Base-by-base conservation (phyloP, 2,888 invertebrate species). In the Drosophila algonquin region DNA sequence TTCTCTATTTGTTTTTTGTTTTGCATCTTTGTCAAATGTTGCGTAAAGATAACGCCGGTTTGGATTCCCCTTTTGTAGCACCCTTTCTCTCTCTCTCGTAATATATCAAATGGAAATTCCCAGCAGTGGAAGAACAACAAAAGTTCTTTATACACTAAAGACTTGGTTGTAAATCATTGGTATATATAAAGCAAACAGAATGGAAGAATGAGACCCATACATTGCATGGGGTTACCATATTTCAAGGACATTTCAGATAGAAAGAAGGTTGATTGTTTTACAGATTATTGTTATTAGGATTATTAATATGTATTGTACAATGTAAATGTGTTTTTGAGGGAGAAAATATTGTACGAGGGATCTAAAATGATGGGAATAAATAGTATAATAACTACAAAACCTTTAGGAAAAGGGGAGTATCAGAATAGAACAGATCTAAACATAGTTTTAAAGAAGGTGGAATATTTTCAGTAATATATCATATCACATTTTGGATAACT, bases 41-140 rank as follows among this genome's bases (percentile, higher is more conserved):
- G 80, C 82, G 83, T 80, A 59, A 83, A 83, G 86, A 83, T 86
- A 86, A 85, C 62, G 48, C 50, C 24, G 32, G 35, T 24, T 14
- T 58, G 24, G 35, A 45, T 14, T 40, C 35, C 35, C 27, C 40
- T 46, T 53, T 48, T 27, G 27, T n/a, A 27, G n/a, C 44, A 46
- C 16, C 53, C 53, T 59, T 18, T 21, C 10, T 32, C 30, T 59
- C 27, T 32, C 32, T 40, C 30, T 18, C 24, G 24, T 24, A 24
- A 35, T 40, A 50, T 21, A 35, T 57, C 14, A 21, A 40, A 27
- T 30, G n/a, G 9, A 40, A 40, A 40, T 14, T 14, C 40, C 40
- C 40, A 40, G 14, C 40, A 40, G 12, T 14, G 40, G 14, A 63
- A 65, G 58, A 58, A 80, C 73, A 79, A 79, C 58, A 48, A 35